Evolutionary conservation across 2,797 vertebrate species (phyloP).

Genomic region (Apogon talboti): DNA sequence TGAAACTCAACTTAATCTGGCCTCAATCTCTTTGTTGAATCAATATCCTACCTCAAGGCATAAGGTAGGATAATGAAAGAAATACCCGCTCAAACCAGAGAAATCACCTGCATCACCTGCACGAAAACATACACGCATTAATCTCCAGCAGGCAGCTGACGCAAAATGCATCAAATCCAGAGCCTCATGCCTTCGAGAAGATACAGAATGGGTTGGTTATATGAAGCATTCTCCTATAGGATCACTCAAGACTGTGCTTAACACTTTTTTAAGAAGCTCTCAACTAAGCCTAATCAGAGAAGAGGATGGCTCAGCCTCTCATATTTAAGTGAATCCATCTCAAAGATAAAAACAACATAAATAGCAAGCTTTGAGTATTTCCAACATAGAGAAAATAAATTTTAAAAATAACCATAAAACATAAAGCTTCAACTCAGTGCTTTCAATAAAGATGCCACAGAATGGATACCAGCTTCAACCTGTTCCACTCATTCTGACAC

Average conservation of each 20-base stretch:
- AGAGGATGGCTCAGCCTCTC: not conserved
- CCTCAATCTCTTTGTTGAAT: conserved; percentile 20
- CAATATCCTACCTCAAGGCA: conserved; percentile 13
- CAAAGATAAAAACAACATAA: conserved; percentile 1
- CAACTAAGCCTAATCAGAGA: not conserved
- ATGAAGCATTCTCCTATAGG: conserved; percentile 18
- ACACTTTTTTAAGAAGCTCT: conserved; percentile 1
- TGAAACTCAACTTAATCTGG: conserved; percentile 3
- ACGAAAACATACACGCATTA: conserved; percentile 22
- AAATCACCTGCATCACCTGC: conserved; percentile 4
- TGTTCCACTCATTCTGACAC: conserved; percentile 18
- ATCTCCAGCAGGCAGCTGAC: conserved; percentile 21
- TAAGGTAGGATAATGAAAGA: not conserved
- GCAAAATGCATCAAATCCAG: conserved; percentile 22
- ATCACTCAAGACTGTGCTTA: not conserved
- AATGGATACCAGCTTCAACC: not conserved
- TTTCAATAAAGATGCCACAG: conserved; percentile 13
- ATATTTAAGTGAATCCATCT: not conserved
- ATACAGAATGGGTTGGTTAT: conserved; percentile 4
- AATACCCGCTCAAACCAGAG: conserved; percentile 6
- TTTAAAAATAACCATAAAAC: not conserved
- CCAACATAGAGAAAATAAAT: not conserved
- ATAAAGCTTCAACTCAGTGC: not conserved
- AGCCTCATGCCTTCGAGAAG: not conserved
- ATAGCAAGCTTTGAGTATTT: not conserved